phyloP scores from a whole-genome alignment of 1,140 invertebrate species.

The Papilio helenus region DNA sequence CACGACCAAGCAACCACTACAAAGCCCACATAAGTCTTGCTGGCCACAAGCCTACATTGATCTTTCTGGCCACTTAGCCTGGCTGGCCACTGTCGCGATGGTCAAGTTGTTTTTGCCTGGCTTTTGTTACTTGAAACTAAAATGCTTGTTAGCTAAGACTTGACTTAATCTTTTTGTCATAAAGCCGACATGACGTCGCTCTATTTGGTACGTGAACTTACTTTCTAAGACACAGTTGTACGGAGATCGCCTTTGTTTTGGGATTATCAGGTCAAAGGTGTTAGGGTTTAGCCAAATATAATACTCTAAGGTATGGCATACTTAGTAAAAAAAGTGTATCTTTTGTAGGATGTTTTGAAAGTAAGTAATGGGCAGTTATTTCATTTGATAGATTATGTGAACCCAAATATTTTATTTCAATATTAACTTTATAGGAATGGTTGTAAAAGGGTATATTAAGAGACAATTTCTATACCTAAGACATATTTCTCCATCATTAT shows the following conservation, averaged over 20 bases:
- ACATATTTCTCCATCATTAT: constrained; percentile 16
- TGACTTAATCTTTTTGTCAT: background rate
- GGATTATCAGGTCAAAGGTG: background rate
- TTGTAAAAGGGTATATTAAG: background rate
- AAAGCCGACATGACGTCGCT: background rate
- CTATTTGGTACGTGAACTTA: constrained; percentile 1
- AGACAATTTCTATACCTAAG: background rate
- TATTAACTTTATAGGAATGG: background rate
- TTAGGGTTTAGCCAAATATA: background rate
- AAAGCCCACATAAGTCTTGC: too few relatives aligned
- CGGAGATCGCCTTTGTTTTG: constrained; percentile 6
- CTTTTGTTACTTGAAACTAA: background rate
- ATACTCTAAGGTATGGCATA: background rate
- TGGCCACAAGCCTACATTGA: background rate
- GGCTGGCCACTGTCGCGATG: background rate
- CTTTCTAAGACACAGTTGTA: background rate
- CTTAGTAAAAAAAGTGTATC: too few relatives aligned
- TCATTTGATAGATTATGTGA: too few relatives aligned
- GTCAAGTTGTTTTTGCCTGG: background rate
- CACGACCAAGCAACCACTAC: too few relatives aligned
- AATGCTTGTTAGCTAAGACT: background rate
- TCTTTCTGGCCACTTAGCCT: background rate
- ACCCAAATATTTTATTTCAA: too few relatives aligned
- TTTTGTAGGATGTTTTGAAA: too few relatives aligned
- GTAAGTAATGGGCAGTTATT: too few relatives aligned